Base-by-base conservation (phyloP, 2,113 vertebrate species). In the Eulemur macaco region DNA sequence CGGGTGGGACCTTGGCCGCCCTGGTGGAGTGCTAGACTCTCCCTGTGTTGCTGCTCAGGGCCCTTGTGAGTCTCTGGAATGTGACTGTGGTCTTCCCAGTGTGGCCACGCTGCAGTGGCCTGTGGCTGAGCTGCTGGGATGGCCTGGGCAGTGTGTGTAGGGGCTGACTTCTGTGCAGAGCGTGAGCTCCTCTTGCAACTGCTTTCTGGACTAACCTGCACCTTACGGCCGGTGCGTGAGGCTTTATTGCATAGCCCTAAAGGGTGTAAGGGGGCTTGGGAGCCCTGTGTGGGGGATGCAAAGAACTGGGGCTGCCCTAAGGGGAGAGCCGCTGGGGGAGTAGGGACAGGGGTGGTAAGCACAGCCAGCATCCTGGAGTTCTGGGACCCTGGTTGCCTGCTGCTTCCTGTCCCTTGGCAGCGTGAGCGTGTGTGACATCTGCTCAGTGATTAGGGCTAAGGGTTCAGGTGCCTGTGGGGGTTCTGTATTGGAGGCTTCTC, bases 21-120 rank as follows among this genome's bases (percentile, higher is more conserved):
- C 47, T 6, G 23, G 56, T 37, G 69, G 71, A 66, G 89, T 69
- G 14, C 64, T 74, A 87, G 80, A 34, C 58, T 63, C 86, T 78
- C 84, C 91, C 37, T 3, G 0, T 60, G 83, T 6, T 68, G 73
- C 73, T 66, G 63, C 39, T 56, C 77, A 39, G 96, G 96, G 84
- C 25, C 94, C 52, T 42, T 68, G 90, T 89, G 97, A 95, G 90
- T 97, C 93, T 97, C 63, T 78, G 85, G 77, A 91, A 52, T 27
- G 78, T 76, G 86, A 27, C 60, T 1, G 0, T 63, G 88, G 58
- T 31, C 71, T 90, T 71, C 37, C 80, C 39, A 14, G 77, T 9
- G n/a, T 85, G 92, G 63, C 42, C 45, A 31, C 13, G 23, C 18
- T 45, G 42, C 23, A 4, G 66, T 73, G 73, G 54, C 60, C 89